Percentiles rank a stretch among this genome's conserved stretches.
Conservation (phyloP, 2,888 invertebrate genomes). For the Drosophila suboccidentalis region DNA sequence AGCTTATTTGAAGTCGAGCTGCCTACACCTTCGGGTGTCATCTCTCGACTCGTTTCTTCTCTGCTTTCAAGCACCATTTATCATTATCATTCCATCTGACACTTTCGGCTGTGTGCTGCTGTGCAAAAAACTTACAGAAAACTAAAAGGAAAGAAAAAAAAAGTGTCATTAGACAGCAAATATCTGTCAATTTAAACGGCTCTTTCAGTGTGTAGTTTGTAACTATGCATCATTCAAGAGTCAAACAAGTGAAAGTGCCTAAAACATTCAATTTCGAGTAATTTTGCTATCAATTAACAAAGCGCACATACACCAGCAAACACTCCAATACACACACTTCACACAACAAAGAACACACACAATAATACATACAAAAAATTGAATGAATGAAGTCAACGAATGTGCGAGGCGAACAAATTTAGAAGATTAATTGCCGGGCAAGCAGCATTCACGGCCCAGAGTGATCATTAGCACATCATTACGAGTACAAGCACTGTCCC, state of each 20-base stretch:
- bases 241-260: slow-evolving; percentile 71
- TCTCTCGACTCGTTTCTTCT: slow-evolving; percentile 12
- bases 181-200: slow-evolving; percentile 61
- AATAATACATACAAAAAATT: slow-evolving; percentile 1
- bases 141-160: slow-evolving; percentile 7
- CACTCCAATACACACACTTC: slow-evolving; percentile 2
- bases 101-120: slow-evolving; percentile 45
- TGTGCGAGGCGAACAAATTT: slow-evolving; percentile 38
- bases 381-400: slow-evolving; percentile 24
- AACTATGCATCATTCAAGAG: slow-evolving; percentile 45
- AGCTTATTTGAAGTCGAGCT: slow-evolving; percentile 7
- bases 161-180: slow-evolving; percentile 53
- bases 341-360: background rate
- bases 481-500: slow-evolving; percentile 40
- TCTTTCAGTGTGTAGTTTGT: slow-evolving; percentile 40
- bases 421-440: slow-evolving; percentile 69
- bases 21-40: slow-evolving; percentile 6
- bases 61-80: slow-evolving; percentile 47
- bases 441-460: slow-evolving; percentile 37
- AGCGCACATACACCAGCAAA: slow-evolving; percentile 30
- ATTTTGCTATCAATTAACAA: slow-evolving; percentile 81
- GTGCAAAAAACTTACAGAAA: slow-evolving; percentile 34
- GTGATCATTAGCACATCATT: slow-evolving; percentile 78
- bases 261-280: slow-evolving; percentile 75
- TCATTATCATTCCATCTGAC: slow-evolving; percentile 49